Conservation (phyloP, 1,140 invertebrate genomes). For the Sesamia nonagrioides region DNA sequence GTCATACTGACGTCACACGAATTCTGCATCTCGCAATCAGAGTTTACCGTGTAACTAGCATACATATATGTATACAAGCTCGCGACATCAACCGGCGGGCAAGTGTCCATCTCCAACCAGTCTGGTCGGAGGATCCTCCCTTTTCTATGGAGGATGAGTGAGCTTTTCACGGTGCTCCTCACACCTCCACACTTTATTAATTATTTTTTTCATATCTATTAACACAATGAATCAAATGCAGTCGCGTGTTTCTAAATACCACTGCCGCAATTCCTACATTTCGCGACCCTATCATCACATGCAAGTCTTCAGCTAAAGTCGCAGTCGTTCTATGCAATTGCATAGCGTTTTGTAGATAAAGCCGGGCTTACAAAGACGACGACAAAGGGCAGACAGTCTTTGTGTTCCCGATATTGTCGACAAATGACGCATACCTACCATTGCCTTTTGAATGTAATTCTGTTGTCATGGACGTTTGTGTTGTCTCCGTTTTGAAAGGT, state of each 20-base stretch:
- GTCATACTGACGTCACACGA: no score
- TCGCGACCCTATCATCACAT: neutral
- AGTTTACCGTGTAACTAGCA: no score
- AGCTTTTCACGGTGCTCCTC: no score
- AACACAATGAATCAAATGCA: neutral
- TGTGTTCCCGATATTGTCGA: slow-evolving; percentile 46
- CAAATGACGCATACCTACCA: slow-evolving; percentile 45
- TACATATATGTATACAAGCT: no score
- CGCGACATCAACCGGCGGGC: no score
- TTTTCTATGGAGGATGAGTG: no score
- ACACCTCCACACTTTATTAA: no score
- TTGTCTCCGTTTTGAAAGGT: slow-evolving; percentile 1
- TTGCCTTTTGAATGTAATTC: slow-evolving; percentile 36
- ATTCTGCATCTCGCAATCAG: no score
- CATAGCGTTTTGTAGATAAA: slow-evolving; percentile 46
- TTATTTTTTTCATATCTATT: no score
- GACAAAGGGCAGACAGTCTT: slow-evolving; percentile 42
- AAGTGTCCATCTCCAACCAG: no score
- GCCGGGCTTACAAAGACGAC: slow-evolving; percentile 11
- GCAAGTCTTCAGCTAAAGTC: slow-evolving; percentile 12
- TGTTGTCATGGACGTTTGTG: slow-evolving; percentile 20
- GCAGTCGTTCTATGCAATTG: slow-evolving; percentile 35
- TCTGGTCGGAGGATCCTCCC: no score
- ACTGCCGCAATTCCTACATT: neutral
- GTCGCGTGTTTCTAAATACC: neutral